Conservation (phyloP, 23 tunicate species). For the Ascidia mentula region DNA sequence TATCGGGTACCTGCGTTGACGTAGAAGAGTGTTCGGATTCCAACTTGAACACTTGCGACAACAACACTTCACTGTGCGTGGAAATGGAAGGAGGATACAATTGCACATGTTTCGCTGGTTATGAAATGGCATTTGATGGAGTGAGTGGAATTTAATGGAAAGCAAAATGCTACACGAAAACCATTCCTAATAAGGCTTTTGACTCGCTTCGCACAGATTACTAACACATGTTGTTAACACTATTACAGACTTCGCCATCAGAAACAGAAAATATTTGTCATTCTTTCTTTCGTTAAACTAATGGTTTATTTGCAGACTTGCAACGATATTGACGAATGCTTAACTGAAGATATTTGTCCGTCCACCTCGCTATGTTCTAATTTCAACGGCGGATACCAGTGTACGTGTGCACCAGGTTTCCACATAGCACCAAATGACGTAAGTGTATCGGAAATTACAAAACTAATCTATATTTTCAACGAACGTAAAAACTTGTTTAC, state of each 20-base stretch:
- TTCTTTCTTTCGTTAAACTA: not conserved
- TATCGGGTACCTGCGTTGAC: constrained; percentile 5
- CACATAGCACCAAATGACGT: no score
- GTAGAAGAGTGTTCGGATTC: not conserved
- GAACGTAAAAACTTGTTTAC: no score
- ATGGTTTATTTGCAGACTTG: not conserved
- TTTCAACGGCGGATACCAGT: not conserved
- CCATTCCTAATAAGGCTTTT: no score
- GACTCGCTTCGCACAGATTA: no score
- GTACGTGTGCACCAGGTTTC: no score
- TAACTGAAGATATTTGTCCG: not conserved
- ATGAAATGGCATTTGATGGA: not conserved
- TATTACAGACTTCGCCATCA: no score
- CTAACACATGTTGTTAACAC: no score
- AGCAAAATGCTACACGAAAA: no score
- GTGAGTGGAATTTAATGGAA: no score
- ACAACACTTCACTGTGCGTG: not conserved
- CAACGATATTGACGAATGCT: not conserved
- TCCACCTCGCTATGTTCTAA: not conserved
- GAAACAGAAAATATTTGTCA: no score
- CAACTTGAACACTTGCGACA: not conserved
- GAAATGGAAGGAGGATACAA: not conserved
- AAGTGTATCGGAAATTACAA: no score
- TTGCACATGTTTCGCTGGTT: constrained; percentile 8
- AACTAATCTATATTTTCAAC: no score